Base-by-base conservation (phyloP, 2,888 invertebrate species). In the Trisateles emortualis region DNA sequence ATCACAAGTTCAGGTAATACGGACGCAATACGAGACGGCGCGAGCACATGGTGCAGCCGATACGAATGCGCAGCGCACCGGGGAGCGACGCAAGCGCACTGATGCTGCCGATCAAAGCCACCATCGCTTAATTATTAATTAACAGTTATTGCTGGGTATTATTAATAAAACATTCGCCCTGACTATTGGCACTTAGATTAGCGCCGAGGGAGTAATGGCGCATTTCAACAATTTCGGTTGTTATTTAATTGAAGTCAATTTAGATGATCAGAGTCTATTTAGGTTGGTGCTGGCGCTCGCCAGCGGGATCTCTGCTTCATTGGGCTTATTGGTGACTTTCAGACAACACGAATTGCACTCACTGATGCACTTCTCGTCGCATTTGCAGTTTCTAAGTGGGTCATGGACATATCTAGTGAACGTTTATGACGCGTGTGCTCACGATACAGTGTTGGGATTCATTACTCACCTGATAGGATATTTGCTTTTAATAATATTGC, bases 231-330 rank as follows among this genome's bases (percentile, higher is more conserved):
- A 92, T 92, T 92, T 92, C 92, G 92, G 92, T 92, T 92, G 92
- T 92, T 92, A 92, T 92, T 92, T 92, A 92, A 92, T 92, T 92
- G 92, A 92, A 92, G 92, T 92, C 92, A 92, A 92, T 92, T 92
- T 92, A 92, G 92, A 92, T 92, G 92, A 92, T 92, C 92, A 92
- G 92, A 92, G 91, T 92, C 92, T 92, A 92, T 92, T 92, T 92
- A 92, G 92, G 92, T 91, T 92, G 92, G 90, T 91, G 91, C 91
- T 91, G 92, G 90, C 89, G 85, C 86, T 89, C 90, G 91, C 84
- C 90, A 88, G 83, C 88, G 92, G 91, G 92, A 90, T 90, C 90
- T 88, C 92, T 89, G 88, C 92, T 91, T 92, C 92, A 92, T 92
- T 92, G 92, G 92, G 91, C 87, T 92, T 89, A 92, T 92, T 92